These are phyloP conservation scores for Allolobophora icterica DNA, from an alignment of 2,888 invertebrate genomes.

Conservation along the genomic window DNA sequence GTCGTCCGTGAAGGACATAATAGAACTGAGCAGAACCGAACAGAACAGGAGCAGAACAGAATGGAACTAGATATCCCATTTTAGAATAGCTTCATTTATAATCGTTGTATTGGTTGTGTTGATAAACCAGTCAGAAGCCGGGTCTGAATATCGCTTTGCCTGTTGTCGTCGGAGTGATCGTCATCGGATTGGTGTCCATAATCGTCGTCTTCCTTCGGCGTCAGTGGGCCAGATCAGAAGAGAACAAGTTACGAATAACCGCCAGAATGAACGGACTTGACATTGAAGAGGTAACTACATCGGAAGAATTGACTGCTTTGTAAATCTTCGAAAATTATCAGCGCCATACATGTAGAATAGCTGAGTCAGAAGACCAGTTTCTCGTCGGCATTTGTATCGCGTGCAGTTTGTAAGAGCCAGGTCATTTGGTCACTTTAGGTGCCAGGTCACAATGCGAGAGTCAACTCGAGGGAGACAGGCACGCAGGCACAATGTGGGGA, in stretches of 20 bases:
- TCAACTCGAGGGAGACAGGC: no score
- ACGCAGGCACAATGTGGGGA: no score
- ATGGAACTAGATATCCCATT: background rate
- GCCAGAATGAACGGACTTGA: conserved; percentile 74
- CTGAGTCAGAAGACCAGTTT: no score
- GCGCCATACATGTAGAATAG: no score
- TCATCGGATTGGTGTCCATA: conserved; percentile 55
- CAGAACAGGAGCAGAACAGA: background rate
- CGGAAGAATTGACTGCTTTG: background rate
- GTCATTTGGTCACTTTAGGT: no score
- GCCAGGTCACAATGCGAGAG: no score
- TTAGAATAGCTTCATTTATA: background rate
- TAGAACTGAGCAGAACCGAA: background rate
- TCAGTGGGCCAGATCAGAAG: conserved; percentile 82
- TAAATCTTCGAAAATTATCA: no score
- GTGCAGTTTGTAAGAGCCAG: no score
- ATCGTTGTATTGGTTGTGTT: background rate
- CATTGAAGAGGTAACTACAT: background rate
- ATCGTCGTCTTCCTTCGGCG: conserved; percentile 71
- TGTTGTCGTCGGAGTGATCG: conserved; percentile 60
- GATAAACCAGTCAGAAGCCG: background rate
- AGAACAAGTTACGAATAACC: conserved; percentile 89
- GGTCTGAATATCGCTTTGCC: background rate
- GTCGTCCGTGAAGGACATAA: background rate
- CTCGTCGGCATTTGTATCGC: no score